Percentiles rank a stretch among this genome's conserved stretches.
phyloP scores from a whole-genome alignment of 2,888 invertebrate genomes.

The Linnaemya vulpina region DNA sequence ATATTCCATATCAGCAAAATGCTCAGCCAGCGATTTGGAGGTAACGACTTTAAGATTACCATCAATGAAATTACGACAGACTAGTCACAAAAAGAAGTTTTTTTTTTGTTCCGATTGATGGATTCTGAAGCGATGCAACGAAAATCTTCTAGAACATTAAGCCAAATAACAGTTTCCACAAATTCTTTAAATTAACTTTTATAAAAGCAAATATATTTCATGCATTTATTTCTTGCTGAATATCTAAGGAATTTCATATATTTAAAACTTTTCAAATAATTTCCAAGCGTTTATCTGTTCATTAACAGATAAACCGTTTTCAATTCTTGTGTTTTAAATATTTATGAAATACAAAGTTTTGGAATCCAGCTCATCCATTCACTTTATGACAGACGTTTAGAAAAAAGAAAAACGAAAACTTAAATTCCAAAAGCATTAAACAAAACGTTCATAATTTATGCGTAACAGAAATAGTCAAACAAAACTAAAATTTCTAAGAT shows the following conservation, averaged over 20 bases:
- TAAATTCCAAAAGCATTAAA: not conserved
- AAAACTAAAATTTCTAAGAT: not conserved
- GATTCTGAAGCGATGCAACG: too few species aligned
- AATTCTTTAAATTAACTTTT: too few species aligned
- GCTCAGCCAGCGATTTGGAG: too few species aligned
- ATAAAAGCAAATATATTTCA: too few species aligned
- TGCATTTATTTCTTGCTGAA: too few species aligned
- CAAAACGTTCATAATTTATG: slow-evolving; percentile 11
- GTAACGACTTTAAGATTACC: too few species aligned
- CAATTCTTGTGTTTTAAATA: not conserved
- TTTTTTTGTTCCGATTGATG: too few species aligned
- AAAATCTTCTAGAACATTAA: too few species aligned
- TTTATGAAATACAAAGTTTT: slow-evolving; percentile 6
- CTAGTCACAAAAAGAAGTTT: too few species aligned
- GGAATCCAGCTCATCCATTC: slow-evolving; percentile 38
- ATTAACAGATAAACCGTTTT: not conserved
- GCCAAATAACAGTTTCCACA: too few species aligned
- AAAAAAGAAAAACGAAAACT: not conserved
- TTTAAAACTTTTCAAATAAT: not conserved
- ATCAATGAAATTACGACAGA: too few species aligned
- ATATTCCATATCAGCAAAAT: too few species aligned
- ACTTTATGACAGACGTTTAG: not conserved
- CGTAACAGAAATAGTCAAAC: slow-evolving; percentile 4
- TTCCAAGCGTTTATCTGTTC: not conserved
- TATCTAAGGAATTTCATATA: not conserved